Conservation (phyloP, 1,140 invertebrate species). For the Penaeus japonicus region DNA sequence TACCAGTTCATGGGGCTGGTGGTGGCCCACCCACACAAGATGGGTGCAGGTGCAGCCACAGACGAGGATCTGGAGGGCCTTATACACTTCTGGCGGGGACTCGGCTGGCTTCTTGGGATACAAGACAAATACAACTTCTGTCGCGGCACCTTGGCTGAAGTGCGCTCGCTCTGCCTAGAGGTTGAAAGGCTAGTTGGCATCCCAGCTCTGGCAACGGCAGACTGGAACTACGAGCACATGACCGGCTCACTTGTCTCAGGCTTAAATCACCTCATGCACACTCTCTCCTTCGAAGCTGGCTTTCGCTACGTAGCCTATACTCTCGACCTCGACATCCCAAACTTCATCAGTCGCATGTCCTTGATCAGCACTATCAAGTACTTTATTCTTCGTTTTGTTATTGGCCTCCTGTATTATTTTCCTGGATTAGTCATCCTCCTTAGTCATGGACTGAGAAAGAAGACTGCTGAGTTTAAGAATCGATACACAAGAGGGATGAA, state of each 20-base stretch:
- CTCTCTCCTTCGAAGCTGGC: neutral
- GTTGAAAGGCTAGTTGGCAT: neutral
- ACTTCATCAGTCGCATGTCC: neutral
- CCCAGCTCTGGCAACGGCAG: neutral
- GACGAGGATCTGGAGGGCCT: conserved; percentile 62
- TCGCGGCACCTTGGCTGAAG: neutral
- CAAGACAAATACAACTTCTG: conserved; percentile 63
- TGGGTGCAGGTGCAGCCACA: conserved; percentile 60
- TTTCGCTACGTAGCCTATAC: neutral
- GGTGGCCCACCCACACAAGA: conserved; percentile 61
- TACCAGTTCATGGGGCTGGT: conserved; percentile 63
- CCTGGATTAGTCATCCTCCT: neutral
- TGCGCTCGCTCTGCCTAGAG: neutral
- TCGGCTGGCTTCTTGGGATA: conserved; percentile 64
- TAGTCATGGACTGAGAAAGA: too few species aligned
- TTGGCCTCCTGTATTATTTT: neutral
- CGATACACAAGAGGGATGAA: too few species aligned
- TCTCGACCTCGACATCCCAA: neutral
- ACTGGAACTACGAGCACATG: conserved; percentile 2
- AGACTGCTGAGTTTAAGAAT: too few species aligned
- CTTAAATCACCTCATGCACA: neutral
- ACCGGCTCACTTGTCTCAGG: neutral
- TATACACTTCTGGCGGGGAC: conserved; percentile 64
- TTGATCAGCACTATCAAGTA: neutral
- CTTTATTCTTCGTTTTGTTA: neutral